phyloP scores from a whole-genome alignment of 2,113 vertebrate species.

The Pionites leucogaster region DNA sequence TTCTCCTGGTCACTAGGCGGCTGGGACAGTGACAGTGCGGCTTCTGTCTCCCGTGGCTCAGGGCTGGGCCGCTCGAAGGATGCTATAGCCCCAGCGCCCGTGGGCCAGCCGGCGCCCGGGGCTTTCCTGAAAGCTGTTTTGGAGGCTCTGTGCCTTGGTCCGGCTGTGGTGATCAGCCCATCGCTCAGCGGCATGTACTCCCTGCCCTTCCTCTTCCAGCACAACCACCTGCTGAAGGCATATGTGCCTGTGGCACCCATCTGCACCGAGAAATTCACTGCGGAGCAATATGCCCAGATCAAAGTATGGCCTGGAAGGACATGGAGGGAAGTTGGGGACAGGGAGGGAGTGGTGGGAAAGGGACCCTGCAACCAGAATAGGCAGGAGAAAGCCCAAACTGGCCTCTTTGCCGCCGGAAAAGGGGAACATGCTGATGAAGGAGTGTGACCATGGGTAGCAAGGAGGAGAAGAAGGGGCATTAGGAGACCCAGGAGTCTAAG shows the following conservation, averaged over 20 bases:
- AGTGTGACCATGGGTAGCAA: neutral
- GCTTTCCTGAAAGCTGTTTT: slow-evolving; percentile 83
- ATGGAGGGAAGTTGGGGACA: neutral
- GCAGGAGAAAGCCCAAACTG: neutral
- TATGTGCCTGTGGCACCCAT: slow-evolving; percentile 94
- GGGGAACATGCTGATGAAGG: neutral
- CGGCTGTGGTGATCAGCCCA: slow-evolving; percentile 89
- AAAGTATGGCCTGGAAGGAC: slow-evolving; percentile 76
- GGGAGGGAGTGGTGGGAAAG: neutral
- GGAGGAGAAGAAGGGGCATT: neutral
- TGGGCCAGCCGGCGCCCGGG: slow-evolving; percentile 82
- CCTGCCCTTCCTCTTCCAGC: slow-evolving; percentile 87
- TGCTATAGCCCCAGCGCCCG: slow-evolving; percentile 74
- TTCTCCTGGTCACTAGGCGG: accelerated
- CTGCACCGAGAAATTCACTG: slow-evolving; percentile 89
- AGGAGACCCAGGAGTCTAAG: neutral
- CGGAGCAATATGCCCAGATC: slow-evolving; percentile 80
- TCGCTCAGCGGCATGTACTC: slow-evolving; percentile 98
- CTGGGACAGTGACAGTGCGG: neutral
- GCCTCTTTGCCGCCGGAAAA: accelerated
- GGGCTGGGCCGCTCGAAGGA: slow-evolving; percentile 86
- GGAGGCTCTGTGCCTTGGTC: slow-evolving; percentile 78
- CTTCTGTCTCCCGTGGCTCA: slow-evolving; percentile 44
- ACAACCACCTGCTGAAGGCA: slow-evolving; percentile 80
- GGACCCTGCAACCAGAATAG: accelerated